Conservation (phyloP, 30 jellyfish, hydroid and myxozoan species). For the Chironex yamaguchii region DNA sequence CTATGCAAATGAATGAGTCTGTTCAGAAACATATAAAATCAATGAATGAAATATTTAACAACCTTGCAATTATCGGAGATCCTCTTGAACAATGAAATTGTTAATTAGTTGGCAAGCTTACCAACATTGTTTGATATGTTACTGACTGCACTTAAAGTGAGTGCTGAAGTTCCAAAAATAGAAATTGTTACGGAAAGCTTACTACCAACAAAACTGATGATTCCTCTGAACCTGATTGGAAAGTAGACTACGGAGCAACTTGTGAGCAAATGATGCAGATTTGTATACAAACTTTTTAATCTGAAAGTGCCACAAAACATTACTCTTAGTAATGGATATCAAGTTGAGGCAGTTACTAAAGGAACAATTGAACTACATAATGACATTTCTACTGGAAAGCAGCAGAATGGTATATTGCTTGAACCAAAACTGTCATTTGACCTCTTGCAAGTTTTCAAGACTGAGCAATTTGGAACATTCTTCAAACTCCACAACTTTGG, state of each 20-base stretch:
- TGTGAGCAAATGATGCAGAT: conserved; percentile 1
- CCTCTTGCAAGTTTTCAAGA: too few species aligned
- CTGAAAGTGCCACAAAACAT: conserved; percentile 17
- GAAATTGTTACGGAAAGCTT: conserved; percentile 67
- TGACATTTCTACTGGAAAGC: conserved; percentile 36
- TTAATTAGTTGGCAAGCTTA: conserved; percentile 69
- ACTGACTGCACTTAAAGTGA: conserved; percentile 73
- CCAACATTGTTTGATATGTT: conserved; percentile 65
- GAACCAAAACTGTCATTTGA: too few species aligned
- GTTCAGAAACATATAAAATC: too few species aligned
- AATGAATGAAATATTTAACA: conserved; percentile 61
- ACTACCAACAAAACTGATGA: too few species aligned
- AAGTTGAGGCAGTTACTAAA: conserved; percentile 8
- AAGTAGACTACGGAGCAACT: conserved; percentile 42
- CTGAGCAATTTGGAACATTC: too few species aligned
- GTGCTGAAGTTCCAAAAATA: conserved; percentile 52
- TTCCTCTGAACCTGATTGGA: too few species aligned
- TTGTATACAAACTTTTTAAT: background rate
- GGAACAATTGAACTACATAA: conserved; percentile 3
- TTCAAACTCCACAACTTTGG: too few species aligned
- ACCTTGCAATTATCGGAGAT: conserved; percentile 60
- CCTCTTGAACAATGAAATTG: conserved; percentile 66
- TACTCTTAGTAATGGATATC: conserved; percentile 9
- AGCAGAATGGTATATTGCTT: background rate
- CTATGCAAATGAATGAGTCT: too few species aligned